Evolutionary conservation across 2,797 vertebrate species (phyloP), one percentile per base, ranked within the genome.

Genomic region (Sebastes steindachneri): DNA sequence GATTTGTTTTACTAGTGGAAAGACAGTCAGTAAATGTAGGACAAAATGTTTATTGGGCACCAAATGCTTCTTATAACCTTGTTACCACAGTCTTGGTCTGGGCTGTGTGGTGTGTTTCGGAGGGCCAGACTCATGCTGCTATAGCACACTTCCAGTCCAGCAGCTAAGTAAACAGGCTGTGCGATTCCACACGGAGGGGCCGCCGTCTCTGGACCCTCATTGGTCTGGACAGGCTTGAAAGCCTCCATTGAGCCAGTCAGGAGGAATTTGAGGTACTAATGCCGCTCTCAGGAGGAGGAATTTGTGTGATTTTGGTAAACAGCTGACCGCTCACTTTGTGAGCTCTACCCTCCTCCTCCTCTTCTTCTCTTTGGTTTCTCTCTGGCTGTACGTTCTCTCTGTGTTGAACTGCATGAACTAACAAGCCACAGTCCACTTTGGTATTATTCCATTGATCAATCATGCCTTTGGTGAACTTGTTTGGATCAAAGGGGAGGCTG

Each of bases 141-240:
- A 9, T 51, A 45, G 53, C 71, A 75, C 82, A 89, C 91, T 92
- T 91, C 77, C 88, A 92, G 77, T 86, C 79, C 70, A 76, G 86
- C 93, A 93, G 93, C 95, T 96, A 95, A 92, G 92, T 88, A 96
- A 96, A 96, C 95, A 95, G 62, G 45, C 88, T 28, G 69, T 80
- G 90, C 26, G 37, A 82, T 91, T 92, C 84, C 88, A 91, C 86
- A 83, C 57, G 85, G 89, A 86, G 86, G 86, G 85, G 80, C 92
- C 75, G 84, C 83, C 33, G 82, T 33, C 41, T 83, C 86, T 80
- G 82, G 71, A 33, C 85, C 66, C 89, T 93, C 89, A 96, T 95
- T 96, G 95, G 95, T 88, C 80, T 21, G 15, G 75, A 86, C 82
- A 82, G 64, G 87, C 79, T 89, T 93, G 90, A 97, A 95, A 93